Conservation (phyloP, 1,140 invertebrate species). For the Hyles vespertilio region DNA sequence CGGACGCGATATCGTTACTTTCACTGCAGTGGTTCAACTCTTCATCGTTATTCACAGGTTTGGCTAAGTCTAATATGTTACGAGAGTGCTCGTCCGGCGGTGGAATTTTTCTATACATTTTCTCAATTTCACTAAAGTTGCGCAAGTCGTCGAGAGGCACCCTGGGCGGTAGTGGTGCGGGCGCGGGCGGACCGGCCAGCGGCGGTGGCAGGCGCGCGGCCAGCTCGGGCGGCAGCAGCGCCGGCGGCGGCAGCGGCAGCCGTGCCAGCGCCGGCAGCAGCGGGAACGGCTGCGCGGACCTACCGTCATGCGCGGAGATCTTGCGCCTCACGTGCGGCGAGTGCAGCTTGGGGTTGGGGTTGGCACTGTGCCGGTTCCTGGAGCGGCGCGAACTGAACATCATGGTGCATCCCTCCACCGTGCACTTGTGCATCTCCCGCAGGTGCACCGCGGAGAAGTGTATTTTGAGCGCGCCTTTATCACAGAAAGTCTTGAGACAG, state of each 20-base stretch:
- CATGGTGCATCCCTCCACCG: constrained; percentile 87
- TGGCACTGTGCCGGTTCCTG: constrained; percentile 90
- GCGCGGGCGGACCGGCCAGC: constrained; percentile 78
- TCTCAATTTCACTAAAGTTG: constrained; percentile 75
- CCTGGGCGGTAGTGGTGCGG: constrained; percentile 76
- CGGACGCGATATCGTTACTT: constrained; percentile 55
- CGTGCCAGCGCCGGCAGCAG: constrained; percentile 79
- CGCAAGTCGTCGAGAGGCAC: constrained; percentile 76
- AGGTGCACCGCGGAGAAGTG: constrained; percentile 98
- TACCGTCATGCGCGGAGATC: constrained; percentile 94
- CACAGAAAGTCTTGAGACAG: constrained; percentile 99
- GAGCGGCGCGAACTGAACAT: constrained; percentile 86
- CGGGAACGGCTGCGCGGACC: constrained; percentile 90
- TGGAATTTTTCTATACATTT: constrained; percentile 70
- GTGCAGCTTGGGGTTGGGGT: constrained; percentile 98
- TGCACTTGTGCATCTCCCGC: constrained; percentile 87
- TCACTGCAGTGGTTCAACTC: constrained; percentile 59
- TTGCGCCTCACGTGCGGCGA: constrained; percentile 94
- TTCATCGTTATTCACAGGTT: constrained; percentile 38
- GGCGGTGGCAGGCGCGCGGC: constrained; percentile 78
- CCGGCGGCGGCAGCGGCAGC: constrained; percentile 58
- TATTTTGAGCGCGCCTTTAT: constrained; percentile 99
- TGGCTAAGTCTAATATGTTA: constrained; percentile 54
- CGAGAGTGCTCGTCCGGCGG: constrained; percentile 50
- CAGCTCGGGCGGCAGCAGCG: constrained; percentile 66